Base-by-base conservation (phyloP, 2,797 vertebrate species). In the Buphagus erythrorhynchus region DNA sequence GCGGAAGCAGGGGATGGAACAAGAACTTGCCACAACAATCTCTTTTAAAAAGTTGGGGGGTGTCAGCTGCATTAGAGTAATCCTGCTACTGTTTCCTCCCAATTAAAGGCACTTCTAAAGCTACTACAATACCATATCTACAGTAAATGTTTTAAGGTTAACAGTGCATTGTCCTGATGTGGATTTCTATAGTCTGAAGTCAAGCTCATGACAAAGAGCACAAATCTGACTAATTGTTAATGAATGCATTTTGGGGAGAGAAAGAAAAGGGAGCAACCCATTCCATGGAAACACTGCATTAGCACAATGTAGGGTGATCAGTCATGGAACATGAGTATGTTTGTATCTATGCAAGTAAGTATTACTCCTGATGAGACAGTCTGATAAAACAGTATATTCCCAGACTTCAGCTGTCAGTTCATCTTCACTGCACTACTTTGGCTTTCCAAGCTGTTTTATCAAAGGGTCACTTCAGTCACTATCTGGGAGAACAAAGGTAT, bases 101-200 rank as follows among this genome's bases (percentile, higher is more conserved):
- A 91, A 21, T 83, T 94, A 96, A 98, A 98, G 98, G 98, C 98
- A 98, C 98, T 98, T 98, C 85, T 96, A 96, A 83, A 95, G 87
- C 93, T 97, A 97, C 86, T 82, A 38, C 49, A 62, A 38, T 46
- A 78, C 40, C 45, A 0, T 65, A 95, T 75, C 93, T 96, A 97
- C 81, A 95, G 96, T 87, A 93, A 94, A 93, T 68, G 68, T 89
- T 95, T 88, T 89, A 95, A 95, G 92, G 82, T 97, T 94, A 97
- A 95, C 94, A 97, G 97, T 97, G 93, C 95, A 88, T 94, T 48
- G 87, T 91, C 90, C 96, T 95, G 92, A 87, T 91, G 65, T 95
- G 65, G 83, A 86, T 93, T 93, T 84, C 90, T 94, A 51, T 13
- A 73, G 84, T 73, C 65, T 73, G 28, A 95, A 97, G 92, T 90